Evolutionary conservation across 2,888 invertebrate genomes (phyloP).

Genomic region (Lottia scabra): DNA sequence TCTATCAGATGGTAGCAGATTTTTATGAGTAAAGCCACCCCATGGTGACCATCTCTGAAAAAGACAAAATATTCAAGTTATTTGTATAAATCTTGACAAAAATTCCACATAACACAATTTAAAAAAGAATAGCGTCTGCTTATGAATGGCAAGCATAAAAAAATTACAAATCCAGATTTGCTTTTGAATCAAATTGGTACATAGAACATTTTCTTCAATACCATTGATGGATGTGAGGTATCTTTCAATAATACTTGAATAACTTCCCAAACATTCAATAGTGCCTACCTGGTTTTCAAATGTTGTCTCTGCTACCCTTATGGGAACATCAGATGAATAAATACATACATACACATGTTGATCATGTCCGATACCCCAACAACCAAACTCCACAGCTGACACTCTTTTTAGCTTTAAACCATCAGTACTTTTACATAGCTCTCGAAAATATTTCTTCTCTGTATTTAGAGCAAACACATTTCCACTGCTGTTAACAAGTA

Average conservation of each 20-base stretch:
- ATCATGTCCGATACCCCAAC: constrained; percentile 95
- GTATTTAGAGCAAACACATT: constrained; percentile 87
- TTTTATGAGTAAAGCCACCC: constrained; percentile 80
- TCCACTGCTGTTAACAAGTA: constrained; percentile 87
- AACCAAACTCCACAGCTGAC: constrained; percentile 76
- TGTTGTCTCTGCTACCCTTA: constrained; percentile 88
- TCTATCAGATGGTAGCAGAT: constrained; percentile 86
- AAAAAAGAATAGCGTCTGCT: no score
- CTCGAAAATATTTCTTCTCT: constrained; percentile 85
- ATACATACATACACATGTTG: constrained; percentile 93
- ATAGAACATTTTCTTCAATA: no score
- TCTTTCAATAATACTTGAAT: no score
- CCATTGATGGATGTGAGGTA: no score
- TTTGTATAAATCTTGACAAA: no score
- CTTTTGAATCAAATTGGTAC: no score
- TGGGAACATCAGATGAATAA: constrained; percentile 89
- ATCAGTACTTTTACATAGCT: constrained; percentile 77
- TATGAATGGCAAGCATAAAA: no score
- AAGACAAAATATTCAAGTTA: no score
- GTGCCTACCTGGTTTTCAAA: constrained; percentile 93
- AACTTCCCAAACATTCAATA: no score
- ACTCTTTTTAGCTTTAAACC: constrained; percentile 91
- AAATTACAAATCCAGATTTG: no score
- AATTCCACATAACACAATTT: no score
- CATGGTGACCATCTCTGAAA: constrained; percentile 87